Evolutionary conservation across 2,888 invertebrate species (phyloP), one percentile per base, ranked within the genome.

Genomic region (Andrena chrysosceles): DNA sequence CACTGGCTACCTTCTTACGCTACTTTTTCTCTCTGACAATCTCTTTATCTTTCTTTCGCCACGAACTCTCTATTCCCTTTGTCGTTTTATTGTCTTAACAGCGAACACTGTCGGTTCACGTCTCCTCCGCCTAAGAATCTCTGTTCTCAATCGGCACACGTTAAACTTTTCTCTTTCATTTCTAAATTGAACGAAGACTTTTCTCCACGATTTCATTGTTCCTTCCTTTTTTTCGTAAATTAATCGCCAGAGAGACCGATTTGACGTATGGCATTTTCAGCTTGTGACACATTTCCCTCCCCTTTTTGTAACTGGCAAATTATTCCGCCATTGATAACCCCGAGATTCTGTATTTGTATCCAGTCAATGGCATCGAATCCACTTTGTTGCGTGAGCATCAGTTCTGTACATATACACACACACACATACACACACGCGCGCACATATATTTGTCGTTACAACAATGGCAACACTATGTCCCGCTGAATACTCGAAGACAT

Each of bases 381-480:
- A 33, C 23, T 31, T 73, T 66, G 54, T 69, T 73, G 60, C 74
- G 80, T 63, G 69, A 74, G 60, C 68, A 84, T 62, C 31, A 31
- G 20, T 8, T 71, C 71, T 64, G 70, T 60, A 66, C 48, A 81
- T 35, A 70, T 6, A 73, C 52, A 64, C 64, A 31, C 60, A 74
- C 26, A 70, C 54, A 77, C 52, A 42, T 0, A 13, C 42, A 16
- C 5, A 5, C 42, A 0, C 42, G 16, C 16, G 16, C 42, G 5
- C 42, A 1, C 13, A 42, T 42, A 42, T 69, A 78, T 60, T 70
- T 72, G 68, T 80, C 77, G 74, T 56, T 67, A 83, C 26, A 59
- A 48, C 68, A 69, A 71, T 29, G 56, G 75, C 73, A 64, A 77
- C 68, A 42, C 64, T 13, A 29, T 8, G 56, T 5, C 35, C 63